Evolutionary conservation across 1,140 invertebrate species (phyloP), one percentile per base, ranked within the genome.

Genomic region (Colletes latitarsis): DNA sequence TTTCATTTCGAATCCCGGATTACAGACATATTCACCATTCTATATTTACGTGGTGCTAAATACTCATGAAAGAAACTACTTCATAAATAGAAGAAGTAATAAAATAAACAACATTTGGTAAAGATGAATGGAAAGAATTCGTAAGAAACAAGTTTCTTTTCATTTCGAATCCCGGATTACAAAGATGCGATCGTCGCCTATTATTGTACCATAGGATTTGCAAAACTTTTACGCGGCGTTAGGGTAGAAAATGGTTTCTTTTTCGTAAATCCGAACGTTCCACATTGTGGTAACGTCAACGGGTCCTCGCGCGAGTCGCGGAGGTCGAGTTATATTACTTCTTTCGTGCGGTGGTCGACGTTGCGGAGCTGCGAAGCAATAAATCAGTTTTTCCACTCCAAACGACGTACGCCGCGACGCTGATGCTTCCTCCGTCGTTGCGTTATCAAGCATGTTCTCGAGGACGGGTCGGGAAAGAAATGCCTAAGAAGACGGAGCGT

Each of bases 321-420:
- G 55, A 46, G 60, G 69, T 64, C 67, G 52, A 64, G 60, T 70
- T 81, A 85, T 79, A 83, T 74, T 77, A 77, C 60, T 84, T 69
- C 70, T 84, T 85, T 77, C 82, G 71, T 57, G 60, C 39, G 55
- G 14, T 60, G 67, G 82, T 52, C 78, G 71, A 52, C 77, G 78
- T 70, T 63, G 60, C 63, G 70, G 75, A 71, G 77, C 70, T 74
- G 60, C 83, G 79, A 68, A 75, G 83, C 84, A 85, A 86, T 85
- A 86, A 86, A 86, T 86, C 84, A 86, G 84, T 86, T 86, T 86
- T 86, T 82, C 84, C 84, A 85, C 80, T 76, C 78, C 82, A 82
- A 78, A 85, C 82, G 82, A 81, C 84, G 82, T 85, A 74, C 69
- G 80, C 69, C 62, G 58, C 63, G 55, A 63, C 57, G 74, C 69